Evolutionary conservation across 2,888 invertebrate species (phyloP).

Genomic region (Anorthoa munda): DNA sequence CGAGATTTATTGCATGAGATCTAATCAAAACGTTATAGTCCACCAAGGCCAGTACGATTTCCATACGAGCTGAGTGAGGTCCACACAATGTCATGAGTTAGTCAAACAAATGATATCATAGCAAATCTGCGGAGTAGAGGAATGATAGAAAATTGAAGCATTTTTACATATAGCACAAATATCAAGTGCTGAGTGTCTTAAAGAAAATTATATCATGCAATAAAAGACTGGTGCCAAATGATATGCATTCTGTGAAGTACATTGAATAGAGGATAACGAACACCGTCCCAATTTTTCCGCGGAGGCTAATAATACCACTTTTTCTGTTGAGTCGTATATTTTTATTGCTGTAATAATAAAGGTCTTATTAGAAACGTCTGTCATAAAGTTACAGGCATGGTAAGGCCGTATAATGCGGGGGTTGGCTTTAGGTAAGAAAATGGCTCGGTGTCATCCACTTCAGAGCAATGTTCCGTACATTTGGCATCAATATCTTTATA

Average conservation of each 20-base stretch:
- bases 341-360: conserved; percentile 59
- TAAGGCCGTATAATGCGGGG: conserved; percentile 24
- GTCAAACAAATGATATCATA: conserved; percentile 71
- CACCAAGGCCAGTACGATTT: conserved; percentile 73
- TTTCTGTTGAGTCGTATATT: conserved; percentile 47
- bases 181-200: conserved; percentile 50
- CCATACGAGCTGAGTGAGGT: conserved; percentile 72
- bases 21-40: conserved; percentile 62
- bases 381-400: conserved; percentile 52
- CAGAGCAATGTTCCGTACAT: conserved; percentile 28
- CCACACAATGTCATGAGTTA: conserved; percentile 69
- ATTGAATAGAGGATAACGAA: conserved; percentile 42
- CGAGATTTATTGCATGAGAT: conserved; percentile 66
- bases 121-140: conserved; percentile 49
- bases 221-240: conserved; percentile 63
- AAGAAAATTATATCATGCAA: conserved; percentile 50
- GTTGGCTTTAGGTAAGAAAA: conserved; percentile 38
- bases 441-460: conserved; percentile 26
- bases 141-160: conserved; percentile 38
- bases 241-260: conserved; percentile 42
- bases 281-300: conserved; percentile 49
- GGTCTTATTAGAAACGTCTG: conserved; percentile 42
- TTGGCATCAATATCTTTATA: conserved; percentile 40
- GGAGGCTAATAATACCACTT: conserved; percentile 43
- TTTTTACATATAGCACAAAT: conserved; percentile 57